Percentiles rank a stretch among this genome's conserved stretches.
Conservation (phyloP, 2,113 vertebrate species). For the Puffinus mauretanicus region DNA sequence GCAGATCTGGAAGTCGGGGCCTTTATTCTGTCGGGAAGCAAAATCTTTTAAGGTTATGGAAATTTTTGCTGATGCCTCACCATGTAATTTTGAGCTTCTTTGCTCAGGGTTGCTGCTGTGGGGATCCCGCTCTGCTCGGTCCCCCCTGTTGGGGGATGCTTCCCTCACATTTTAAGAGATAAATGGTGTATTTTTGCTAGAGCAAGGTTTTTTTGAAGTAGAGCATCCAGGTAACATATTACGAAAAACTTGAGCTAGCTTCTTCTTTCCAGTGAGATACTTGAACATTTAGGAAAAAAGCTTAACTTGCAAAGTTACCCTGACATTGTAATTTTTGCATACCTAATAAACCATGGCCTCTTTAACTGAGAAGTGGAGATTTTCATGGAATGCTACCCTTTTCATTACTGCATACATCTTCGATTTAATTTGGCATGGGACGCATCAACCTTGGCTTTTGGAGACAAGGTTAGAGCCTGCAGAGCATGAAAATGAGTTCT, state of each 20-base stretch:
- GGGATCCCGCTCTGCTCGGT: not conserved
- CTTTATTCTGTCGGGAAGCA: not conserved
- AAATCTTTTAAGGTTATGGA: not conserved
- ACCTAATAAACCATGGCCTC: slow-evolving; percentile 59
- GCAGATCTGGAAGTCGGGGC: not conserved
- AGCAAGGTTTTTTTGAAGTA: not conserved
- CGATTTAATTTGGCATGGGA: slow-evolving; percentile 69
- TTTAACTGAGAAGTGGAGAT: slow-evolving; percentile 53
- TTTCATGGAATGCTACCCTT: slow-evolving; percentile 73
- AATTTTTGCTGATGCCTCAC: not conserved
- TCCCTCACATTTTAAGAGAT: fast-evolving
- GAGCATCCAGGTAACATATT: slow-evolving; percentile 5
- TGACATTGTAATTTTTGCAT: slow-evolving; percentile 63
- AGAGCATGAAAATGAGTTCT: slow-evolving; percentile 63
- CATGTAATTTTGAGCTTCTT: fast-evolving
- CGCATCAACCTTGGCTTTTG: slow-evolving; percentile 70
- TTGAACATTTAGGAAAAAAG: not conserved
- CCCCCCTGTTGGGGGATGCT: too few species aligned
- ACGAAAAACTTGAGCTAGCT: not conserved
- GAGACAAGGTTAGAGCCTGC: slow-evolving; percentile 69
- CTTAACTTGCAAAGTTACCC: slow-evolving; percentile 54
- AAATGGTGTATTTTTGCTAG: not conserved
- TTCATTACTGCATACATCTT: slow-evolving; percentile 65
- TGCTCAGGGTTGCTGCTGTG: not conserved
- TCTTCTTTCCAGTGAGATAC: not conserved